Evolutionary conservation across 2,797 vertebrate species (phyloP), one percentile per base, ranked within the genome.

Genomic region (Ptychadena robeensis): DNA sequence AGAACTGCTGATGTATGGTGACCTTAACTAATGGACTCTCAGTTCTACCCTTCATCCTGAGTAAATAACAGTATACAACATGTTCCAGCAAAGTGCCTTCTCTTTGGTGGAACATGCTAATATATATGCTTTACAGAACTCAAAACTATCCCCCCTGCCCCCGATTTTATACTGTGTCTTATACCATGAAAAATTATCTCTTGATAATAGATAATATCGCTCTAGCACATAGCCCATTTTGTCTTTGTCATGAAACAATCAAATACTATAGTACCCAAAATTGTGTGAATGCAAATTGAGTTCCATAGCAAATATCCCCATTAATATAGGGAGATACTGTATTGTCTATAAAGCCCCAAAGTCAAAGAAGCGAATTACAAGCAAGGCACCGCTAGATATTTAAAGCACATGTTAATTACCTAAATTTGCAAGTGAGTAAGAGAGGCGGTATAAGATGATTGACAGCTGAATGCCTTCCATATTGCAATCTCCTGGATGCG

Each of bases 381-480:
- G 73, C 30, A 35, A 71, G 37, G 59, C 32, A 61, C 31, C 31
- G 38, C 32, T 12, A 31, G 25, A 27, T 68, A 82, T 30, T 37
- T 67, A 48, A 73, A 67, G 40, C 1, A 5, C 65, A 69, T 69
- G 30, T 74, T 53, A 84, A 84, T 80, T 28, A 67, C 48, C 44
- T 14, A 80, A 74, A 84, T 65, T 40, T 80, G 65, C 64, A 74
- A 84, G n/a, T 80, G 65, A 64, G 71, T 64, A 18, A 80, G 65
- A 74, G 22, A 31, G 77, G 70, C 80, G 40, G 64, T 40, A 48
- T 31, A 25, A 25, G 27, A 27, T 81, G 66, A 85, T 38, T 83
- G 77, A 74, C 77, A 80, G 37, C 44, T 69, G 65, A 80, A 69
- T 80, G 77, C 82, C 63, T 80, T 75, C 12, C 65, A 44, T 69